phyloP scores from a whole-genome alignment of 2,797 vertebrate species.

The Megaceryle alcyon region DNA sequence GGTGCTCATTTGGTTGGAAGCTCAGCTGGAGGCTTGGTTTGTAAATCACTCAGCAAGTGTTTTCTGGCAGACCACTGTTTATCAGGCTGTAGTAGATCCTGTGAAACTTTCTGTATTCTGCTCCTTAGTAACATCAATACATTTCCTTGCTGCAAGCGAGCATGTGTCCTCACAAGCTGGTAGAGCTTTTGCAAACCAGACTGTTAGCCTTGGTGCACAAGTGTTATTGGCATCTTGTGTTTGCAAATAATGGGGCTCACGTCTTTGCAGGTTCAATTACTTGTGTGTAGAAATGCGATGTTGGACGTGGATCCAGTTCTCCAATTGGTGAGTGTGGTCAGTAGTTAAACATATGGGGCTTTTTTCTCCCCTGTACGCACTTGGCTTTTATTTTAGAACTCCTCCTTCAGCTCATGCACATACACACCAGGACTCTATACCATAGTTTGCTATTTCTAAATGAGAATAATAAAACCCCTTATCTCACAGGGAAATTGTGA shows the following conservation, averaged over 20 bases:
- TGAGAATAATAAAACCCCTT: neutral
- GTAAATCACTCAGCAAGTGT: rapidly evolving
- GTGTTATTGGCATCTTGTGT: neutral
- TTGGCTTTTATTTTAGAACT: neutral
- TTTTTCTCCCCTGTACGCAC: neutral
- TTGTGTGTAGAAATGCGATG: neutral
- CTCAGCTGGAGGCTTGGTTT: neutral
- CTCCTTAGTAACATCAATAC: neutral
- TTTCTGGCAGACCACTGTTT: rapidly evolving
- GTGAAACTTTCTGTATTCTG: neutral
- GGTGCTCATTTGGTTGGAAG: neutral
- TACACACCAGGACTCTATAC: neutral
- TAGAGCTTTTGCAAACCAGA: neutral
- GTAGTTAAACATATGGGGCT: neutral
- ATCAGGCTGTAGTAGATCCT: neutral
- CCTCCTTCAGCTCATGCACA: neutral
- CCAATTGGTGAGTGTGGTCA: neutral
- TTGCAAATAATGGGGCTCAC: neutral
- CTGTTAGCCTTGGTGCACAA: neutral
- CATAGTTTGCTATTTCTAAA: neutral
- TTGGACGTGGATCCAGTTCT: neutral
- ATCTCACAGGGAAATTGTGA: neutral
- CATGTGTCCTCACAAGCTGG: neutral
- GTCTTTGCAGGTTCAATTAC: neutral
- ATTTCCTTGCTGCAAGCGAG: rapidly evolving